A percentile compares a stretch with the other conserved stretches of the same genome.
Evolutionary conservation across 2,113 vertebrate species (phyloP).

Genomic region (Alces alces): DNA sequence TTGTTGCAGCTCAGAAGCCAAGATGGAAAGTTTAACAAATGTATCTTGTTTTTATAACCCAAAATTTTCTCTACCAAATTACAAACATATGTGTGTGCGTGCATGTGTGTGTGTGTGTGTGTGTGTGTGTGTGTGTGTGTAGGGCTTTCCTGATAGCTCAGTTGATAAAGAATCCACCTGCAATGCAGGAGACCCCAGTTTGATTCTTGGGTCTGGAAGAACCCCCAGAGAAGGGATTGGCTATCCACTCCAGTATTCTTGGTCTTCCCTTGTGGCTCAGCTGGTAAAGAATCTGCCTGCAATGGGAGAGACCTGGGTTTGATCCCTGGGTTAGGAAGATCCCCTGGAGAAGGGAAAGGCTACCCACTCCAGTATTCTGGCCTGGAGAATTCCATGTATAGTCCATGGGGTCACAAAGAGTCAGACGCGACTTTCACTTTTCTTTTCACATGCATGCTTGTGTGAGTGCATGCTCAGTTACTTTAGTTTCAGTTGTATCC

Average conservation of each 20-base stretch:
- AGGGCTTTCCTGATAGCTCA: neutral
- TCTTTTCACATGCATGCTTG: neutral
- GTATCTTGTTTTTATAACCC: neutral
- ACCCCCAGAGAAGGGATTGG: neutral
- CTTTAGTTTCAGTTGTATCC: neutral
- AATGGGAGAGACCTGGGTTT: neutral
- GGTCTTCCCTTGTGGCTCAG: neutral
- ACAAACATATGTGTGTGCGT: neutral
- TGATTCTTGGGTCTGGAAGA: neutral
- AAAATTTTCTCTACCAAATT: constrained; percentile 17
- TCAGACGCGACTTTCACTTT: neutral
- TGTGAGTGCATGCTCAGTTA: neutral
- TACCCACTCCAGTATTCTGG: neutral
- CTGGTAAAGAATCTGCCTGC: neutral
- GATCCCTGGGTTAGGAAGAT: neutral
- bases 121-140: neutral
- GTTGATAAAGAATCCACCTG: neutral
- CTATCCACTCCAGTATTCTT: neutral
- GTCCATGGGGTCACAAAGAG: neutral
- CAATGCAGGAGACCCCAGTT: neutral
- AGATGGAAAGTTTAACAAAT: neutral
- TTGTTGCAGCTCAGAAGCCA: neutral
- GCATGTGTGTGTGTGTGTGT: accelerated
- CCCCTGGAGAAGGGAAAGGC: neutral
- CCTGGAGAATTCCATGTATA: neutral